Evolutionary conservation across 53 echinoderm and acorn worm genomes (phyloP).

Genomic region (Echinometra lucunter): DNA sequence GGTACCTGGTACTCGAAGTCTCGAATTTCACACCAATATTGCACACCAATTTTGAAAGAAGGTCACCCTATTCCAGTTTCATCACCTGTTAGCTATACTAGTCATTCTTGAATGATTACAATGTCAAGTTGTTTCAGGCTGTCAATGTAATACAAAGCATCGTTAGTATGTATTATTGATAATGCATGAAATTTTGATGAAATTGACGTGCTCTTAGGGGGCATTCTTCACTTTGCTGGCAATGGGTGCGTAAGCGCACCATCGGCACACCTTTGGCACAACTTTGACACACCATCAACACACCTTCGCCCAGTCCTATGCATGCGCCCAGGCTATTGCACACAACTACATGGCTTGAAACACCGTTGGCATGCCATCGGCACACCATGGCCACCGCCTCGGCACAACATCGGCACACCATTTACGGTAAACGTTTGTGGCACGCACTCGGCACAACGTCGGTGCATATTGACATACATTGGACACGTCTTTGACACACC

Average conservation of each 20-base stretch:
- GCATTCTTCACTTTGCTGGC: not conserved
- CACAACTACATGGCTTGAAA: not conserved
- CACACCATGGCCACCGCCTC: not conserved
- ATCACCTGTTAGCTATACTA: too few species aligned
- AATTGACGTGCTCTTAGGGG: not conserved
- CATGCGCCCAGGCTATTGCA: not conserved
- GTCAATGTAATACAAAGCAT: too few species aligned
- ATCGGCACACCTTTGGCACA: not conserved
- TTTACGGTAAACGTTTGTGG: not conserved
- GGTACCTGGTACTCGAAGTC: too few species aligned
- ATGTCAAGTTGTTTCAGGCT: too few species aligned
- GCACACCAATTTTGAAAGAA: too few species aligned
- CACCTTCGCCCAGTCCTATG: not conserved
- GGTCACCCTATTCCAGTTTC: too few species aligned
- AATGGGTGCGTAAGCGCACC: not conserved
- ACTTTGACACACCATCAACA: not conserved
- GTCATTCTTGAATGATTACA: too few species aligned
- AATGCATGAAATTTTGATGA: not conserved
- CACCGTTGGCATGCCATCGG: not conserved
- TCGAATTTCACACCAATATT: not conserved
- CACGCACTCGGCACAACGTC: conserved; percentile 5
- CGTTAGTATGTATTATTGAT: too few species aligned
- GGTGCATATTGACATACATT: not conserved
- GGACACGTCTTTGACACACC: not conserved
- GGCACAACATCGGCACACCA: not conserved